phyloP scores from a whole-genome alignment of 2,888 invertebrate genomes.

The Lasioglossum lativentre region DNA sequence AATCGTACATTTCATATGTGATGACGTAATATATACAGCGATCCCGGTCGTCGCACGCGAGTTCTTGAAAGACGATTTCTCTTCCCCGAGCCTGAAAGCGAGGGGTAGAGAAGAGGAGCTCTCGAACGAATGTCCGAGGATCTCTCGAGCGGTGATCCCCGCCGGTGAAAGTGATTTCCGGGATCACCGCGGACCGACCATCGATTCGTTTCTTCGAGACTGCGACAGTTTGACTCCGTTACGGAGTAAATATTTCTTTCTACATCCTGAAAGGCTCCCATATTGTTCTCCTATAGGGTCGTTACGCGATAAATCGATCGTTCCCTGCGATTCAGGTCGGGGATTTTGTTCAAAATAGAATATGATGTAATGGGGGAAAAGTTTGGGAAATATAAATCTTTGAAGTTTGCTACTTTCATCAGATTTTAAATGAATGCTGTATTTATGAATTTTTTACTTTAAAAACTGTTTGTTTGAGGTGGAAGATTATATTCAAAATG shows the following conservation, averaged over 20 bases:
- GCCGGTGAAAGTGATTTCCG: slow-evolving; percentile 46
- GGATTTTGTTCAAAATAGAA: not conserved
- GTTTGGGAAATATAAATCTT: too few relatives aligned
- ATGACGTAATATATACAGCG: too few relatives aligned
- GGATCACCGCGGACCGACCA: not conserved
- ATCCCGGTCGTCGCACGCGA: not conserved
- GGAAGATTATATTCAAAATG: too few relatives aligned
- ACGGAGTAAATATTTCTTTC: slow-evolving; percentile 34
- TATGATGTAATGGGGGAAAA: not conserved
- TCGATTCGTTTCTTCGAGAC: slow-evolving; percentile 29
- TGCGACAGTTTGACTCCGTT: slow-evolving; percentile 2
- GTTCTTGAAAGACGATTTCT: slow-evolving; percentile 8
- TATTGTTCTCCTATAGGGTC: not conserved
- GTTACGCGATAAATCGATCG: not conserved
- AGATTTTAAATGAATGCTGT: too few relatives aligned
- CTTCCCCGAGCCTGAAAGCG: not conserved
- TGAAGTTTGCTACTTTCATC: too few relatives aligned
- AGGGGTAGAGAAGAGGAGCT: not conserved
- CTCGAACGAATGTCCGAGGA: slow-evolving; percentile 19
- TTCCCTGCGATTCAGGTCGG: not conserved
- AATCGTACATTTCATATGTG: too few relatives aligned
- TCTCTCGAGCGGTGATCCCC: slow-evolving; percentile 25
- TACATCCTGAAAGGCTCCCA: not conserved
- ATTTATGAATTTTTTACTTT: too few relatives aligned
- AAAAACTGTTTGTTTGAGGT: too few relatives aligned